Conservation (phyloP, 2,113 vertebrate species). For the Hemichromis elongatus region DNA sequence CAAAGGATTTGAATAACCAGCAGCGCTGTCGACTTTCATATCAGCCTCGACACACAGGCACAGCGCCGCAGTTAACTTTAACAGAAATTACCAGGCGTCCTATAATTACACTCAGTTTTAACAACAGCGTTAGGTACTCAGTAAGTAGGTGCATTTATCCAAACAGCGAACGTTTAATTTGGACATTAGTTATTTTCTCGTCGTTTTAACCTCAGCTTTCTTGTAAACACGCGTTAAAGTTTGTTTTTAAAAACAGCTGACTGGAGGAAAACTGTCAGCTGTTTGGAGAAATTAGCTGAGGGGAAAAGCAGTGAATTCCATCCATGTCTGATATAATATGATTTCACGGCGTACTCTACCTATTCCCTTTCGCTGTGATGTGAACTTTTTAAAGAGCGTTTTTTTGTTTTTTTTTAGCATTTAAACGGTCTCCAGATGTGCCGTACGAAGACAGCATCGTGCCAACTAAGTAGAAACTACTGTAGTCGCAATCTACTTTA, state of each 20-base stretch:
- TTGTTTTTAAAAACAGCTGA: not conserved
- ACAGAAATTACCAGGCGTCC: not conserved
- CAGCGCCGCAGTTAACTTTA: not conserved
- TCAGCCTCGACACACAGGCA: not conserved
- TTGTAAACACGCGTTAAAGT: not conserved
- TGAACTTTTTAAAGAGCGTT: not conserved
- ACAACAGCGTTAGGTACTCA: rapidly evolving
- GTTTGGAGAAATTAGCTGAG: not conserved
- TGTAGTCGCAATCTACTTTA: not conserved
- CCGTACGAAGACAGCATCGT: not conserved
- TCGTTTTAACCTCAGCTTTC: not conserved
- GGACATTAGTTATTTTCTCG: not conserved
- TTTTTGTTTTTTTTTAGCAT: not conserved
- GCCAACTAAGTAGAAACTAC: not conserved
- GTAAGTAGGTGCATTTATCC: not conserved
- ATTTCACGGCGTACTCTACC: not conserved
- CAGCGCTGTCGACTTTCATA: not conserved
- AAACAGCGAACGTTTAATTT: not conserved
- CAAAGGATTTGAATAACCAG: not conserved
- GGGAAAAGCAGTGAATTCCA: not conserved
- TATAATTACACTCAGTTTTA: not conserved
- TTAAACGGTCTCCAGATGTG: not conserved
- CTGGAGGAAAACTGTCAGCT: not conserved
- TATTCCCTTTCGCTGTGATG: not conserved
- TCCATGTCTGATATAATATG: not conserved